Percentiles rank a stretch among this genome's conserved stretches.
These are phyloP conservation scores for Oscheius onirici DNA, from an alignment of 2,888 invertebrate genomes.

Conservation along the genomic window DNA sequence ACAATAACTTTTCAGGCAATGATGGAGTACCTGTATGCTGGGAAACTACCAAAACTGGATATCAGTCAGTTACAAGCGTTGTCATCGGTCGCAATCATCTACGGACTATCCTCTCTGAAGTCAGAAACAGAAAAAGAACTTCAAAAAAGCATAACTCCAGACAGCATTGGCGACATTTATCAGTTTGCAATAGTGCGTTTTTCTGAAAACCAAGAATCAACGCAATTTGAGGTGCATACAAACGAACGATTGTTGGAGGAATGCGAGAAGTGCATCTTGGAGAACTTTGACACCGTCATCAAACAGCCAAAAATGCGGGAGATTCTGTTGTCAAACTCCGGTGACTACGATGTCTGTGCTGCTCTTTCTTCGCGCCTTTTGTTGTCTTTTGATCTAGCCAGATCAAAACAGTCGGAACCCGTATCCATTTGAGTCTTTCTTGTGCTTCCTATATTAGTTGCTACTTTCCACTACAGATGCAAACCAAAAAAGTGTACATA, in stretches of 20 bases:
- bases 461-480: neutral
- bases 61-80: conserved; percentile 82
- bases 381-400: conserved; percentile 22
- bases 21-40: conserved; percentile 91
- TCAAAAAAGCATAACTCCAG: conserved; percentile 81
- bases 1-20: conserved; percentile 79
- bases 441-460: neutral
- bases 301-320: conserved; percentile 21
- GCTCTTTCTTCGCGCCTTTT: conserved; percentile 27
- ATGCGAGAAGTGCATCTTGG: conserved; percentile 37
- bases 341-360: conserved; percentile 27
- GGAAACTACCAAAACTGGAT: conserved; percentile 84
- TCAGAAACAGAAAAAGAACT: conserved; percentile 87
- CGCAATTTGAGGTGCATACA: conserved; percentile 31
- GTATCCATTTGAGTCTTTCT: conserved; percentile 16
- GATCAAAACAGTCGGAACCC: conserved; percentile 23
- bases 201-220: neutral
- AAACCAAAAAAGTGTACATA: conserved; percentile 11
- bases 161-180: conserved; percentile 90
- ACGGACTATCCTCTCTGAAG: conserved; percentile 85
- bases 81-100: conserved; percentile 90
- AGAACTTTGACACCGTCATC: conserved; percentile 35
- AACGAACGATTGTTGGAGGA: conserved; percentile 19
- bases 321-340: conserved; percentile 21
- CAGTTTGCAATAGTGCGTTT: conserved; percentile 71